These are phyloP conservation scores for Cepaea hortensis DNA, from an alignment of 2,888 invertebrate genomes.

Conservation along the genomic window DNA sequence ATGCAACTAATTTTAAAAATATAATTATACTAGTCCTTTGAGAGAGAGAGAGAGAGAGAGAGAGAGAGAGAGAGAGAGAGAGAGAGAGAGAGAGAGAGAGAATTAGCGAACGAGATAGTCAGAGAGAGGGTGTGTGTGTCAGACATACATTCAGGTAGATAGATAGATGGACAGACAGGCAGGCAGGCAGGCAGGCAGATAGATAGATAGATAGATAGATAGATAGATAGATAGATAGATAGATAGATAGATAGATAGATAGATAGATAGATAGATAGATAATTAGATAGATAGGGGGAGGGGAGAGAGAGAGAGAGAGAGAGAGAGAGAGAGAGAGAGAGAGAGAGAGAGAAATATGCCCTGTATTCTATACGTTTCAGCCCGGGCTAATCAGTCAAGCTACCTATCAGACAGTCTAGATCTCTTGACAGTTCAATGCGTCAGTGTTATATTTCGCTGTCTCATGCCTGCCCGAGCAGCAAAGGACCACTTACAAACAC, in stretches of 20 bases:
- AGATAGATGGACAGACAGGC: not conserved
- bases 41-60: not conserved
- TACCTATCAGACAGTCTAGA: too few relatives aligned
- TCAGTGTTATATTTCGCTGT: too few relatives aligned
- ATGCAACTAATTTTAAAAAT: too few relatives aligned
- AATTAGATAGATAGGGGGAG: not conserved
- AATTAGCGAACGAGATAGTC: not conserved
- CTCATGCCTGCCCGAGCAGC: too few relatives aligned
- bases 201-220: not conserved
- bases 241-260: constrained; percentile 1
- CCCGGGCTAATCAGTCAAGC: too few relatives aligned
- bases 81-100: not conserved
- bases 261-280: constrained; percentile 1
- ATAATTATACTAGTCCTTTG: not conserved
- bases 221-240: constrained; percentile 1
- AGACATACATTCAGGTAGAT: not conserved
- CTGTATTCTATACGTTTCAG: too few relatives aligned
- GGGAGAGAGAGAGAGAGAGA: not conserved
- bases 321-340: too few relatives aligned
- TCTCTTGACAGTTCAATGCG: too few relatives aligned
- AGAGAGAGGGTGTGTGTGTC: not conserved
- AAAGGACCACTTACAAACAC: too few relatives aligned
- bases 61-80: not conserved
- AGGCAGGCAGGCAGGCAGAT: too few relatives aligned
- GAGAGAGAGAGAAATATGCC: too few relatives aligned